Conservation (phyloP, 2,888 invertebrate genomes). For the Omphaloscelis lunosa region DNA sequence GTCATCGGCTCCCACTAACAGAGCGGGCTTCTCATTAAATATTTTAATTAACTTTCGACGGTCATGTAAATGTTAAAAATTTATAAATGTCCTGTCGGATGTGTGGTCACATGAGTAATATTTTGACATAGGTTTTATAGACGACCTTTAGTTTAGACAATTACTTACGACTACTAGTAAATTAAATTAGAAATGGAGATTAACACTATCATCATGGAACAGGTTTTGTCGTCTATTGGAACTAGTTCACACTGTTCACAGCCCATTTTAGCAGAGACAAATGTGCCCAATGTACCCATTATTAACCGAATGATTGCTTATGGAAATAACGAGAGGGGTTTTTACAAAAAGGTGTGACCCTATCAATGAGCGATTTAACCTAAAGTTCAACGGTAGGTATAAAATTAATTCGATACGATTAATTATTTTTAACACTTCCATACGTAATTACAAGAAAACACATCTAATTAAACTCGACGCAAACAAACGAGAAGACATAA, state of each 20-base stretch:
- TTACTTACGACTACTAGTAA: conserved; percentile 51
- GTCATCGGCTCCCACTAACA: conserved; percentile 85
- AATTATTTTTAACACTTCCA: conserved; percentile 13
- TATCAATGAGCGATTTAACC: conserved; percentile 11
- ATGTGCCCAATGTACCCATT: conserved; percentile 12
- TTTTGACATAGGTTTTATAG: conserved; percentile 71
- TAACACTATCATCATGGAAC: conserved; percentile 33
- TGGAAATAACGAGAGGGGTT: background rate
- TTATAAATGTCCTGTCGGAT: conserved; percentile 77
- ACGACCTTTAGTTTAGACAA: conserved; percentile 59
- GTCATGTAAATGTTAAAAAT: conserved; percentile 83
- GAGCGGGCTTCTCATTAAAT: conserved; percentile 86
- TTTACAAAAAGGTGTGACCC: conserved; percentile 2
- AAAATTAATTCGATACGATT: conserved; percentile 18
- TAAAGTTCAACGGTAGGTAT: conserved; percentile 2
- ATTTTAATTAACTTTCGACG: conserved; percentile 89
- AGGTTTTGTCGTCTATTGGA: conserved; percentile 35
- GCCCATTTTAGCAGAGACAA: conserved; percentile 31
- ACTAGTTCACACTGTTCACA: conserved; percentile 36
- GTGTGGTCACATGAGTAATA: conserved; percentile 74
- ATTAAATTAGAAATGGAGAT: conserved; percentile 54
- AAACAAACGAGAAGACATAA: conserved; percentile 52
- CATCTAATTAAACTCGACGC: conserved; percentile 43
- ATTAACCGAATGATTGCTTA: conserved; percentile 3
- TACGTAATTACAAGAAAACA: conserved; percentile 43